Evolutionary conservation across 2,797 vertebrate genomes (phyloP).

Genomic region (Buceros bicornis): DNA sequence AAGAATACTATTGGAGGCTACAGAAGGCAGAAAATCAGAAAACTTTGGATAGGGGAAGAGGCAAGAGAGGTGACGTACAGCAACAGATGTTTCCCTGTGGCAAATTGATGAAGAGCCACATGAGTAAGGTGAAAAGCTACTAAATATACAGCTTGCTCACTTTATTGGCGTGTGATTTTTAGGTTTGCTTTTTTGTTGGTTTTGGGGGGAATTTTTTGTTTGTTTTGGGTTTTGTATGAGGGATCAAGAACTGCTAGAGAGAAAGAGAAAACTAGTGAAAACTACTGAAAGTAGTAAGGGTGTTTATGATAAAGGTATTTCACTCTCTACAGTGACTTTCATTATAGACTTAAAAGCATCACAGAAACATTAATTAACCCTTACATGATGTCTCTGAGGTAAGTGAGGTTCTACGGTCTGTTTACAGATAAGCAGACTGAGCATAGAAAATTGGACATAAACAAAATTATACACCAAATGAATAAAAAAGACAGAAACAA

Average conservation of each 20-base stretch:
- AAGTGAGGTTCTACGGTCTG: background rate
- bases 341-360: background rate
- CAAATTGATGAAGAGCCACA: constrained; percentile 25
- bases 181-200: background rate
- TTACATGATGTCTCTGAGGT: background rate
- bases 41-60: background rate
- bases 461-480: background rate
- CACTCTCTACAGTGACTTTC: background rate
- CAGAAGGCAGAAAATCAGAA: constrained; percentile 3
- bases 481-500: background rate
- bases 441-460: background rate
- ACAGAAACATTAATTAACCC: background rate
- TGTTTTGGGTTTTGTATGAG: background rate
- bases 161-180: background rate
- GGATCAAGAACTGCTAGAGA: background rate
- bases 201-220: background rate
- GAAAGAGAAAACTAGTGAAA: background rate
- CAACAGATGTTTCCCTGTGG: constrained; percentile 42
- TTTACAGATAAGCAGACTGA: background rate
- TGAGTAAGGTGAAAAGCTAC: background rate
- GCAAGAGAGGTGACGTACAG: background rate
- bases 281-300: background rate
- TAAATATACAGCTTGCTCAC: background rate
- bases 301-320: background rate
- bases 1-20: background rate